Evolutionary conservation across 2,888 invertebrate genomes (phyloP), one percentile per base, ranked within the genome.

Genomic region (Ditula angustiorana): DNA sequence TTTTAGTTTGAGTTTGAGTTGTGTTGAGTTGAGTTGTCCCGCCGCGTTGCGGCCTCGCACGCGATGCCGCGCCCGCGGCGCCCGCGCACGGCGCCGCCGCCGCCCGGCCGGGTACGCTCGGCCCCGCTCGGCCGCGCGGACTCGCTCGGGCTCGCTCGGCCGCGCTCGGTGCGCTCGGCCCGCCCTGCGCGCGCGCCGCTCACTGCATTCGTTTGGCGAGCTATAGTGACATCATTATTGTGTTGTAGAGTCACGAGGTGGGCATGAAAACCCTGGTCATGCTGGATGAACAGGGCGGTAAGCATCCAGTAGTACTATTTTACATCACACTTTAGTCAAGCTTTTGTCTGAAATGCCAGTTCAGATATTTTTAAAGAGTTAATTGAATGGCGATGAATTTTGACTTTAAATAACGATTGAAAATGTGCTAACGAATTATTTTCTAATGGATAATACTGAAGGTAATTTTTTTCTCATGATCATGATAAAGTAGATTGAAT

Each of bases 241-340:
- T 93, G 92, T 96, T 97, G 95, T 97, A 99, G 99, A 98, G 98
- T 95, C 98, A 99, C 96, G 99, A 99, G 95, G 99, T 98, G 94
- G 99, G 99, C 94, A 99, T 99, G 96, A 97, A 98, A 95, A 97
- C 98, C 94, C 97, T 99, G 95, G 99, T 99, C 94, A 98, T 98
- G 96, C 96, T 99, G 96, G 99, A 99, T 96, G 99, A 99, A 95
- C 99, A 99, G 97, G 99, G 99, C 97, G 98, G 98, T 99, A 97
- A 98, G 98, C 95, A 95, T 95, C 94, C 93, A 93, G 90, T 92
- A 92, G 92, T 85, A 88, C 81, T 90, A 87, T 83, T 87, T 84
- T 90, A 90, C 88, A 90, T 90, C 90, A 90, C 85, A 85, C 69
- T 82, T 86, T 91, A 91, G 90, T 86, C 86, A 83, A 89, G 92